phyloP scores from a whole-genome alignment of 2,888 invertebrate genomes.

The Spilosoma lubricipeda region DNA sequence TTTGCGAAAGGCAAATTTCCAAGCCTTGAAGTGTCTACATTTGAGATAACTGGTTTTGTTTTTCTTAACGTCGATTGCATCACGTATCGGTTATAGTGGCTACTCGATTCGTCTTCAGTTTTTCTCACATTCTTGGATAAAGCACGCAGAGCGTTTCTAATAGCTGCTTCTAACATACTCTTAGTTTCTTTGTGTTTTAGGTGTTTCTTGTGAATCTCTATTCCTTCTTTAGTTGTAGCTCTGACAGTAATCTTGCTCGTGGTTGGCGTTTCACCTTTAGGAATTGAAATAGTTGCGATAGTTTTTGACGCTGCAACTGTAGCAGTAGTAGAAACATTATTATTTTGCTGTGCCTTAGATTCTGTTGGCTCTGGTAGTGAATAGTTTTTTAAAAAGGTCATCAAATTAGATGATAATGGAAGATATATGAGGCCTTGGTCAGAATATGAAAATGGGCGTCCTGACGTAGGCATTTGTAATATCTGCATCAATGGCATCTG shows the following conservation, averaged over 20 bases:
- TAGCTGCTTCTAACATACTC: conserved; percentile 6
- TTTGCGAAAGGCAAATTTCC: neutral
- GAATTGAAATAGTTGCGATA: neutral
- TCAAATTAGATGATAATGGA: conserved; percentile 7
- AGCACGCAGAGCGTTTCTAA: conserved; percentile 10
- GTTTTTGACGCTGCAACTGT: neutral
- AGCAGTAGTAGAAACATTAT: neutral
- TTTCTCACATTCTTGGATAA: conserved; percentile 5
- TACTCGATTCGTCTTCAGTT: neutral
- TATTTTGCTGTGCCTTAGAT: neutral
- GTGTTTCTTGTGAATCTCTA: neutral
- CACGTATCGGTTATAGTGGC: conserved; percentile 15
- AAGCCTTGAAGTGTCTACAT: neutral
- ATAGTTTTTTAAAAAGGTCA: conserved; percentile 8
- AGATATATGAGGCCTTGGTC: conserved; percentile 10
- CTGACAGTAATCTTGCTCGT: neutral
- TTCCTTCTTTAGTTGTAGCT: neutral
- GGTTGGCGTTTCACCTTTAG: neutral
- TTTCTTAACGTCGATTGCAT: conserved; percentile 27
- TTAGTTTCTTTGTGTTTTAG: conserved; percentile 5
- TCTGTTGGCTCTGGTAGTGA: neutral
- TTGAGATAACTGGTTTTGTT: conserved; percentile 11
- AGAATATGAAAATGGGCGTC: neutral
- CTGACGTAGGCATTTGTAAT: neutral
- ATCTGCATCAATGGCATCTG: conserved; percentile 11